Base-by-base conservation (phyloP, 2,113 vertebrate genomes). In the Neopipo cinnamomea region DNA sequence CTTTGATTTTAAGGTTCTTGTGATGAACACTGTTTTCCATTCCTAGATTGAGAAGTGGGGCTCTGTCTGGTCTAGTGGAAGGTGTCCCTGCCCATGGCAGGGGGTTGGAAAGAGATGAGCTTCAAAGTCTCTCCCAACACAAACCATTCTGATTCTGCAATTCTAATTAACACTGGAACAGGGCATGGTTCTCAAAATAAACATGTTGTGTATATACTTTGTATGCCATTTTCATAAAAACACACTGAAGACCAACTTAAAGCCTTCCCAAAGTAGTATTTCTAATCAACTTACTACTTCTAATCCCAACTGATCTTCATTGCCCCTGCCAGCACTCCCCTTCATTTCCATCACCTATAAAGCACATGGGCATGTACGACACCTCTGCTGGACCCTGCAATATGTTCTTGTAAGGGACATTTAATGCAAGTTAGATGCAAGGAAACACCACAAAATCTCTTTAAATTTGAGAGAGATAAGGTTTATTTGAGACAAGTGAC, bases 401-500 rank as follows among this genome's bases (percentile, higher is more conserved):
- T 39, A 42, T 11, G 14, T 63, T 70, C 56, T 72, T 66, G 66
- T 76, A 73, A 70, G 67, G 68, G 74, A 63, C 71, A 78, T 67
- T 92, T 88, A 88, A 74, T 24, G 49, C 33, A 62, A 66, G 61
- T 67, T 85, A 49, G 70, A 59, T 47, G 59, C 55, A 92, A 70
- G 59, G 80, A 85, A 95, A 93, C 53, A 28, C 39, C 2, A 4
- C 68, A 61, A 4, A 77, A 56, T 65, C 68, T 84, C 95, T 93
- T 77, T 42, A 86, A 73, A 74, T 85, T 61, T 74, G 85, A 92
- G 89, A 94, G 65, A 76, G 33, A 52, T 52, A 92, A 94, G 85
- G 88, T 94, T 92, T 96, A 95, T 82, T 94, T 63, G 87, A 97
- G 95, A 97, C 85, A 89, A 96, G 89, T 95, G 92, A 97, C 96